Evolutionary conservation across 2,888 invertebrate species (phyloP).

Genomic region (Auanema sp.): DNA sequence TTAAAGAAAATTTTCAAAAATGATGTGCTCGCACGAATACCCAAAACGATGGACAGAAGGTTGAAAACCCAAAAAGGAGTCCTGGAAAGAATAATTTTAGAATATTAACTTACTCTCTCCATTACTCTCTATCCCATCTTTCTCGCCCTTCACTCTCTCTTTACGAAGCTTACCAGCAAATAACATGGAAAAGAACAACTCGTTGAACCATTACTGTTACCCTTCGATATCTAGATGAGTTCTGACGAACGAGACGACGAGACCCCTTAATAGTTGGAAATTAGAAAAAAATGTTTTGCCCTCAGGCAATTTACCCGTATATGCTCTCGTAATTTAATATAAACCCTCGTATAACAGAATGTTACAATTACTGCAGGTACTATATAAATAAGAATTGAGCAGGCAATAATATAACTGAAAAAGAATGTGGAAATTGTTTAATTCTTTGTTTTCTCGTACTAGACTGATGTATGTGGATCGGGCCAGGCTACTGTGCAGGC

Average conservation of each 20-base stretch:
- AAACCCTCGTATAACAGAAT: slow-evolving; percentile 61
- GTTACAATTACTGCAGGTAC: slow-evolving; percentile 57
- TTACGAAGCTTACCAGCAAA: slow-evolving; percentile 54
- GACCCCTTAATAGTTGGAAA: slow-evolving; percentile 29
- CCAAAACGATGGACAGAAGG: slow-evolving; percentile 57
- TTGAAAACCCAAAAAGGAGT: slow-evolving; percentile 63
- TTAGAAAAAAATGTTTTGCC: background rate
- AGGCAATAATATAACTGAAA: slow-evolving; percentile 58
- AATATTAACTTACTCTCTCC: background rate
- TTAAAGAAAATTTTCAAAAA: slow-evolving; percentile 61
- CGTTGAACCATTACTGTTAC: slow-evolving; percentile 62
- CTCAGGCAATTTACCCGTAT: slow-evolving; percentile 20
- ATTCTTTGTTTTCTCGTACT: background rate
- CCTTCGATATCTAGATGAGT: slow-evolving; percentile 58
- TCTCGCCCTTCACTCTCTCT: background rate
- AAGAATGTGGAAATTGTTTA: background rate
- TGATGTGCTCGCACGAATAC: slow-evolving; percentile 52
- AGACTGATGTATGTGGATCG: slow-evolving; percentile 8
- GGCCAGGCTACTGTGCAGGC: slow-evolving; percentile 38
- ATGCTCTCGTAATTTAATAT: slow-evolving; percentile 59
- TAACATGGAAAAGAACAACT: slow-evolving; percentile 62
- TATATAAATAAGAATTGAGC: slow-evolving; percentile 60
- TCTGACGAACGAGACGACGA: slow-evolving; percentile 50
- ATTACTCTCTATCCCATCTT: background rate
- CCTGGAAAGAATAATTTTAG: slow-evolving; percentile 30